phyloP scores from a whole-genome alignment of 2,888 invertebrate species.

The Apotomis capreana region DNA sequence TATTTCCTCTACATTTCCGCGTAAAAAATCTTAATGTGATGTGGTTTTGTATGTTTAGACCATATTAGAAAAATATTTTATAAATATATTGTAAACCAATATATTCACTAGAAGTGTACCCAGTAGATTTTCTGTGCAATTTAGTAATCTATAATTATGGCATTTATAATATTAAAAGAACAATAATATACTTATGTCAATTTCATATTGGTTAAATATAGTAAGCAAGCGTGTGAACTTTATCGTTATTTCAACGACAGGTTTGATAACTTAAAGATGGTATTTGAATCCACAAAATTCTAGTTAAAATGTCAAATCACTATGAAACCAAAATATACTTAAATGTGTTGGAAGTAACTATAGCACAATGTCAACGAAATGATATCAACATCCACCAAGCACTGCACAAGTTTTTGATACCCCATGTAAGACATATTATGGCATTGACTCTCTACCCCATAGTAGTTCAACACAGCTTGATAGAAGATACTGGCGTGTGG shows the following conservation, averaged over 20 bases:
- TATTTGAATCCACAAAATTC: too few species aligned
- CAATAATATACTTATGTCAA: slow-evolving; percentile 20
- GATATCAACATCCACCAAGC: too few species aligned
- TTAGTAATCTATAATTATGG: slow-evolving; percentile 9
- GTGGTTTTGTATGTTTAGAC: background rate
- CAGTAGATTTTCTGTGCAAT: slow-evolving; percentile 18
- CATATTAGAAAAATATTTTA: slow-evolving; percentile 7
- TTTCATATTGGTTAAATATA: slow-evolving; percentile 7
- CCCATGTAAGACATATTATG: too few species aligned
- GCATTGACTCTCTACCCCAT: too few species aligned
- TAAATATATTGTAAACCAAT: slow-evolving; percentile 9
- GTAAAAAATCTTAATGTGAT: background rate
- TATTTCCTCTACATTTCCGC: background rate
- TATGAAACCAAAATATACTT: too few species aligned
- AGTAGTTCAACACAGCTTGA: too few species aligned
- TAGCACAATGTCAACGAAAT: too few species aligned
- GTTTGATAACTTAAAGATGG: too few species aligned
- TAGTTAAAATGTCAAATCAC: too few species aligned
- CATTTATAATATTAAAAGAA: slow-evolving; percentile 14
- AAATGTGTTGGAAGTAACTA: too few species aligned
- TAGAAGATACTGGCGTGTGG: too few species aligned
- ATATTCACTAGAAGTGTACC: slow-evolving; percentile 26
- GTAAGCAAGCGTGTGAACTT: slow-evolving; percentile 2
- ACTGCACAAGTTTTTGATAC: too few species aligned
- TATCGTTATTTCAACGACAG: background rate